Conservation (phyloP, 2,888 invertebrate species). For the Oscheius sp. region DNA sequence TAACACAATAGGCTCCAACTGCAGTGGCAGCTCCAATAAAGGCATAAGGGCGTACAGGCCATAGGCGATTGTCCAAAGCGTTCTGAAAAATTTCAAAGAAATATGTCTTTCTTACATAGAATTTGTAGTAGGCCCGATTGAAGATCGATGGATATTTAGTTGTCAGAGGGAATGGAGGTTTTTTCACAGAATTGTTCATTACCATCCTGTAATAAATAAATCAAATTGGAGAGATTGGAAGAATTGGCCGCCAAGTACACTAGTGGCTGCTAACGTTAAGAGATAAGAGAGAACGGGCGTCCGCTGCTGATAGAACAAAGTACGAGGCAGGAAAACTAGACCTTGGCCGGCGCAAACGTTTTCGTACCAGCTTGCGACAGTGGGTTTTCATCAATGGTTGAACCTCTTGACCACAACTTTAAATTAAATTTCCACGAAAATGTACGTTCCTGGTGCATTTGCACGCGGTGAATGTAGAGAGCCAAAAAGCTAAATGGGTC, state of each 20-base stretch:
- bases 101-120: constrained; percentile 50
- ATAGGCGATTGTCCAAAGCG: constrained; percentile 47
- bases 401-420: constrained; percentile 12
- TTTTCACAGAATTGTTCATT: no score
- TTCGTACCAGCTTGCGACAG: constrained; percentile 25
- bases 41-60: constrained; percentile 46
- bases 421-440: no score
- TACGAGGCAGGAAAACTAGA: constrained; percentile 17
- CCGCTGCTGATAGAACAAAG: constrained; percentile 15
- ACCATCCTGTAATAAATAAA: not conserved
- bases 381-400: constrained; percentile 11
- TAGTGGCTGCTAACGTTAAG: no score
- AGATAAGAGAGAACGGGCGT: constrained; percentile 23
- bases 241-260: no score
- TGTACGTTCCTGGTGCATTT: no score
- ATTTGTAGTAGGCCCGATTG: constrained; percentile 37
- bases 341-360: constrained; percentile 9
- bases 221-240: not conserved
- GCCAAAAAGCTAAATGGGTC: no score
- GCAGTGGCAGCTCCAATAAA: constrained; percentile 37
- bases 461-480: no score
- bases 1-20: constrained; percentile 37
- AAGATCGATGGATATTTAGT: constrained; percentile 38
- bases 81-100: constrained; percentile 35
- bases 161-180: constrained; percentile 42